A percentile compares a stretch with the other conserved stretches of the same genome.
These are phyloP conservation scores for Formica exsecta DNA, from an alignment of 1,140 invertebrate species.

Conservation along the genomic window DNA sequence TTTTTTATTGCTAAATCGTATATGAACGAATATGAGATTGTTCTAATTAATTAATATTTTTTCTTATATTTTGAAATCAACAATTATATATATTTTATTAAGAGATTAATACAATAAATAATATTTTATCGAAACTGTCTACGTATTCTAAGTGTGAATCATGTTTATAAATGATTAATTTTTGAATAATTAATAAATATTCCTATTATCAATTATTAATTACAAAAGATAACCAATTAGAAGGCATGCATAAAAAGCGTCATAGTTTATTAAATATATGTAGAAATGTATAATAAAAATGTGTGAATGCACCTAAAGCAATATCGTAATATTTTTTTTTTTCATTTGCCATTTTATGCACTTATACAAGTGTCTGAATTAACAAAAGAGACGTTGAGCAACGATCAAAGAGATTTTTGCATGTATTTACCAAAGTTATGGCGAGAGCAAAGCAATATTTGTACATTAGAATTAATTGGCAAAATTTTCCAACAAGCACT, in stretches of 20 bases:
- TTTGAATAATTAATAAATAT: neutral
- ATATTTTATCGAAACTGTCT: neutral
- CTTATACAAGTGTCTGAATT: neutral
- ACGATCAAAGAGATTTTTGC: neutral
- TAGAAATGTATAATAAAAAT: slow-evolving; percentile 33
- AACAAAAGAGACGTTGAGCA: neutral
- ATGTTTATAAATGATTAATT: neutral
- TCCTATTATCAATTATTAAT: slow-evolving; percentile 3
- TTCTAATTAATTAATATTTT: neutral
- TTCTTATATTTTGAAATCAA: neutral
- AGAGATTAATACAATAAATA: neutral
- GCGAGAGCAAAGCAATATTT: too few species aligned
- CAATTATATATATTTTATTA: neutral
- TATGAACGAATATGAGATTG: neutral
- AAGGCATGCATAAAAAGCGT: neutral
- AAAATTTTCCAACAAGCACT: neutral
- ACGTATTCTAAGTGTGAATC: neutral
- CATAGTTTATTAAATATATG: slow-evolving; percentile 21
- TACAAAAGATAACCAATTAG: neutral
- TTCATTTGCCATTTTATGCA: neutral
- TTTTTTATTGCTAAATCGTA: neutral
- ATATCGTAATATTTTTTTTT: neutral
- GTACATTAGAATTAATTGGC: neutral
- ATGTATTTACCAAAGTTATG: neutral
- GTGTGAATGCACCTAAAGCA: neutral